phyloP scores from a whole-genome alignment of 1,140 invertebrate species.

The Eriosoma lanigerum region DNA sequence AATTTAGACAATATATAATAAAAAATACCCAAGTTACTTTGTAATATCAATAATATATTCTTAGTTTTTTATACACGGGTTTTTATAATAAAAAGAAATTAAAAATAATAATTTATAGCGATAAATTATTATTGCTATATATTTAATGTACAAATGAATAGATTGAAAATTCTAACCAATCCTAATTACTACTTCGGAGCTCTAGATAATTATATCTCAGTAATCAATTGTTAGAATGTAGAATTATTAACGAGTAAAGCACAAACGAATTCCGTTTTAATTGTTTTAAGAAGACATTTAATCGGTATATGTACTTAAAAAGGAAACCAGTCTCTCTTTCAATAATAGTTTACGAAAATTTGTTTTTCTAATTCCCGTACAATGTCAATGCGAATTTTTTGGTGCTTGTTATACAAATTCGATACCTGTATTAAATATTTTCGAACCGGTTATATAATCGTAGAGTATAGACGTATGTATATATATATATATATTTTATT shows the following conservation, averaged over 20 bases:
- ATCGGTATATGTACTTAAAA: constrained; percentile 39
- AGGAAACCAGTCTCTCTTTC: constrained; percentile 20
- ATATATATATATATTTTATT: not conserved
- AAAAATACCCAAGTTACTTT: not conserved
- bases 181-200: not conserved
- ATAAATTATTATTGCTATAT: not conserved
- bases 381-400: constrained; percentile 23
- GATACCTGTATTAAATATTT: constrained; percentile 19
- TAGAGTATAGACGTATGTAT: not conserved
- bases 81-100: not conserved
- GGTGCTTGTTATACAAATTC: constrained; percentile 32
- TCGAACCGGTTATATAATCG: constrained; percentile 36
- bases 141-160: not conserved
- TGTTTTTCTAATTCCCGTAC: not conserved
- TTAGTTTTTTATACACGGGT: not conserved
- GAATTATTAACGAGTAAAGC: constrained; percentile 20
- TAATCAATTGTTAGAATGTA: not conserved
- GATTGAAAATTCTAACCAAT: constrained; percentile 1
- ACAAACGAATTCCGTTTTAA: constrained; percentile 34
- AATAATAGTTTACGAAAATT: constrained; percentile 24
- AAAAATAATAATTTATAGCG: not conserved
- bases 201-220: not conserved
- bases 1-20: not conserved
- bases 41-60: not conserved
- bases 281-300: constrained; percentile 16